Base-by-base conservation (phyloP, 2,888 invertebrate genomes). In the Euplagia quadripunctaria region DNA sequence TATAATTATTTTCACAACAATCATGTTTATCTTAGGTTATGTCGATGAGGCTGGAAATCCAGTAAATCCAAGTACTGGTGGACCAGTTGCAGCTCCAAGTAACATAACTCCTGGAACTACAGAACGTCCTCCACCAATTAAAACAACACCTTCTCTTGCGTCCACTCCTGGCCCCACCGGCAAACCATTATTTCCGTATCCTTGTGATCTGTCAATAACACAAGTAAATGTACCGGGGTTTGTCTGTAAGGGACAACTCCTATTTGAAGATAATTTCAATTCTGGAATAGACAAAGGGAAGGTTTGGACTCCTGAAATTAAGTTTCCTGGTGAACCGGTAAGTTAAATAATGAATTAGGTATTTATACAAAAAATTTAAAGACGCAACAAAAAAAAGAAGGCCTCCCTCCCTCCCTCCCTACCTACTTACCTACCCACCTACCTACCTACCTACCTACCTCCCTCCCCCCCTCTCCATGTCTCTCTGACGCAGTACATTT, bases 251-350 rank as follows among this genome's bases (percentile, higher is more conserved):
- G 97, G 96, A 0, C 96, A 96, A 80, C 87, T 97, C 52, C 91
- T 98, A 51, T 97, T 98, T 76, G 93, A 96, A 75, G 97, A 97
- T 43, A 94, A 96, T 68, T 97, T 97, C 82, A 93, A 96, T 71
- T 82, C 84, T 8, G 86, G 83, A 0, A 84, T 93, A 14, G 89
- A 94, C 0, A 94, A 96, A 74, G 92, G 94, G 0, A 93, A 93
- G n/a, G 90, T 93, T 46, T 97, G 97, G 97, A 96, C 92, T 11
- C 93, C 95, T 17, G 96, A 97, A 82, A 95, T 96, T 75, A 96
- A 94, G 85, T 97, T 97, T 86, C 95, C 97, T 17, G 96, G 95
- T 0, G 95, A 95, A 77, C 97, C 97, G 71, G 97, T 97, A 91
- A 94, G 95, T 85, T 20, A 5, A 68, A 68, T 16, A 16, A 42